Conservation (phyloP, 1,140 invertebrate genomes). For the Sesamia nonagrioides region DNA sequence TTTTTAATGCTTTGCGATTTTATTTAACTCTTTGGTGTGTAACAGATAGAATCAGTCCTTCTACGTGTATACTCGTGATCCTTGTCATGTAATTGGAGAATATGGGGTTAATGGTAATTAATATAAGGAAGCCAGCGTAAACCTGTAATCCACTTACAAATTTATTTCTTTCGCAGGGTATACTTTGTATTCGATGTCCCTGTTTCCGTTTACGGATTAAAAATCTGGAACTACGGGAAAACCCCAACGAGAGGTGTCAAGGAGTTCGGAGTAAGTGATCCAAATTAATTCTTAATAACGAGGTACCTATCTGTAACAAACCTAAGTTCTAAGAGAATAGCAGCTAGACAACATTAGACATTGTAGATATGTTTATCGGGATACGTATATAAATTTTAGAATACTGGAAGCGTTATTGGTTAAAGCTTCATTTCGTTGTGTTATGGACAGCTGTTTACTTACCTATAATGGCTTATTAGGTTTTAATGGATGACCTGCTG, state of each 20-base stretch:
- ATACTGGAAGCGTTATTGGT: no score
- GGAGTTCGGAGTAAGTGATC: constrained; percentile 92
- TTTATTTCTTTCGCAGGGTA: constrained; percentile 84
- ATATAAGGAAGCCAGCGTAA: background rate
- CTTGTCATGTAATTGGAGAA: no score
- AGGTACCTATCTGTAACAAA: background rate
- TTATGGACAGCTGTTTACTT: background rate
- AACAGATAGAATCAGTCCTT: no score
- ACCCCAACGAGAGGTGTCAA: constrained; percentile 92
- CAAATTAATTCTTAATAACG: background rate
- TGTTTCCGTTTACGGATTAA: constrained; percentile 91
- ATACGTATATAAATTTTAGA: no score
- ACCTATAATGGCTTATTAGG: constrained; percentile 76
- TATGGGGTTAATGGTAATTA: no score
- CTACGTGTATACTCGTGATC: no score
- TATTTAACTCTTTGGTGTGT: no score
- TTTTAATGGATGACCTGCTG: constrained; percentile 92
- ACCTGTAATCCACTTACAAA: background rate
- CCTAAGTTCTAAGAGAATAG: background rate
- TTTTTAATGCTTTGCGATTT: no score
- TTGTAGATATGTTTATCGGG: no score
- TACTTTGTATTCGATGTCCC: constrained; percentile 94
- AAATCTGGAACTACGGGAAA: constrained; percentile 96
- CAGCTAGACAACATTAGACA: no score
- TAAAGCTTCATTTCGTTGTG: no score